Evolutionary conservation across 2,113 vertebrate genomes (phyloP), one percentile per base, ranked within the genome.

Genomic region (Sigmodon hispidus): DNA sequence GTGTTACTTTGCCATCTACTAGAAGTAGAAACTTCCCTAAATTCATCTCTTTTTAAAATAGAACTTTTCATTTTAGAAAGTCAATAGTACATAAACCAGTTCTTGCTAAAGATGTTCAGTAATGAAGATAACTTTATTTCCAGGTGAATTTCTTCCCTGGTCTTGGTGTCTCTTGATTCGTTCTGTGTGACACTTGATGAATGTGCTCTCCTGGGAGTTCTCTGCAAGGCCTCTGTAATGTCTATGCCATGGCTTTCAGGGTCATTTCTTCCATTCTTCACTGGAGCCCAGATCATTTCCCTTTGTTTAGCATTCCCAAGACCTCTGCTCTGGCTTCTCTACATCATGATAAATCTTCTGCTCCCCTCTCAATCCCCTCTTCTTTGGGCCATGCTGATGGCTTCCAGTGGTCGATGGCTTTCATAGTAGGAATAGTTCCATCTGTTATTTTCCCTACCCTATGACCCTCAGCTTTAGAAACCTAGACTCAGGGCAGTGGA

Each of bases 361-460:
- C 21, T 52, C 5, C 45, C 21, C 9, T 52, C 63, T 77, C 97
- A 94, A 95, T 76, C 97, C 96, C 95, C 97, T 97, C 34, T 94
- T 96, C 80, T 92, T 94, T 89, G 95, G 98, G 97, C 94, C 93
- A 48, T 93, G 97, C 95, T 98, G 96, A 95, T 95, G 98, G 96
- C 98, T 98, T 94, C 50, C 97, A 97, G 98, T 70, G 40, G 97
- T 95, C 98, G 96, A 94, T 95, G 98, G 96, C 98, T 98, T 93
- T 98, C 98, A 89, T 95, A 97, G 96, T 97, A 96, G 65, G 86
- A 93, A 92, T 95, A 97, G 94, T 92, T 97, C 97, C 97, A 65
- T 97, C 95, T 98, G 97, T 93, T 97, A 59, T 95, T 97, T 93
- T 98, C 97, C 0, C 72, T 87, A 97, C 73, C 77, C 7, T 97